Percentiles rank a stretch among this genome's conserved stretches.
Evolutionary conservation across 1,140 invertebrate genomes (phyloP).

Genomic region (Eumeta japonica): DNA sequence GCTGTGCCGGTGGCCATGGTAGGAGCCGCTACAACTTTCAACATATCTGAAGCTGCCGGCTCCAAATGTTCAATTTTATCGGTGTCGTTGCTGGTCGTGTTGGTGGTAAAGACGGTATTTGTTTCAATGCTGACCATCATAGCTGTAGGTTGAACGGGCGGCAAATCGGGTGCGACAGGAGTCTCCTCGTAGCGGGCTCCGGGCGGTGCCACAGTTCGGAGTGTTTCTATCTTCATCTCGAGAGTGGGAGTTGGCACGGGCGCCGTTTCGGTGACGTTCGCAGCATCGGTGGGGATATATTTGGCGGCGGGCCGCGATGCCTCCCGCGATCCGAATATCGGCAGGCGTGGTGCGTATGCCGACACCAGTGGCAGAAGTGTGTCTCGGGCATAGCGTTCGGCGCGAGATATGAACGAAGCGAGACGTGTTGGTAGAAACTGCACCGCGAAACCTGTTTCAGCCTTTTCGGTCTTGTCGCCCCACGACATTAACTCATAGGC

Average conservation of each 20-base stretch:
- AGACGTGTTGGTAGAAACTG: slow-evolving; percentile 76
- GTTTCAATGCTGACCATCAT: too few relatives aligned
- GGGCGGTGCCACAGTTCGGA: slow-evolving; percentile 44
- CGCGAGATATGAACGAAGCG: slow-evolving; percentile 74
- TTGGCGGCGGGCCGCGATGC: slow-evolving; percentile 34
- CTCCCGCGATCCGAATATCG: slow-evolving; percentile 55
- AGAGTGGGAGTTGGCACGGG: slow-evolving; percentile 45
- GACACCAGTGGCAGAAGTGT: slow-evolving; percentile 73
- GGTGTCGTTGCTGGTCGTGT: slow-evolving; percentile 18
- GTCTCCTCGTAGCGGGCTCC: slow-evolving; percentile 38
- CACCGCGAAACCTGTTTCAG: slow-evolving; percentile 63
- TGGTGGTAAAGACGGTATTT: slow-evolving; percentile 30
- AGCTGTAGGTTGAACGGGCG: slow-evolving; percentile 1
- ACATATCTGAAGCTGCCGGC: slow-evolving; percentile 33
- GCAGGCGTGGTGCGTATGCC: slow-evolving; percentile 70
- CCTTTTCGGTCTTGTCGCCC: slow-evolving; percentile 31
- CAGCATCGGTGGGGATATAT: slow-evolving; percentile 47
- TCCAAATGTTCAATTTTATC: slow-evolving; percentile 25
- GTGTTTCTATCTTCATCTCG: slow-evolving; percentile 50
- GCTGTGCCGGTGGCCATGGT: slow-evolving; percentile 40
- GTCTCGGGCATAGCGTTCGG: slow-evolving; percentile 75
- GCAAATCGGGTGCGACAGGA: slow-evolving; percentile 42
- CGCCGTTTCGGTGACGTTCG: slow-evolving; percentile 34
- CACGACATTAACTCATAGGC: slow-evolving; percentile 30
- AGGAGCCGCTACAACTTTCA: slow-evolving; percentile 40